phyloP scores from a whole-genome alignment of 2,113 vertebrate species.

The Amblyopsis rosae region DNA sequence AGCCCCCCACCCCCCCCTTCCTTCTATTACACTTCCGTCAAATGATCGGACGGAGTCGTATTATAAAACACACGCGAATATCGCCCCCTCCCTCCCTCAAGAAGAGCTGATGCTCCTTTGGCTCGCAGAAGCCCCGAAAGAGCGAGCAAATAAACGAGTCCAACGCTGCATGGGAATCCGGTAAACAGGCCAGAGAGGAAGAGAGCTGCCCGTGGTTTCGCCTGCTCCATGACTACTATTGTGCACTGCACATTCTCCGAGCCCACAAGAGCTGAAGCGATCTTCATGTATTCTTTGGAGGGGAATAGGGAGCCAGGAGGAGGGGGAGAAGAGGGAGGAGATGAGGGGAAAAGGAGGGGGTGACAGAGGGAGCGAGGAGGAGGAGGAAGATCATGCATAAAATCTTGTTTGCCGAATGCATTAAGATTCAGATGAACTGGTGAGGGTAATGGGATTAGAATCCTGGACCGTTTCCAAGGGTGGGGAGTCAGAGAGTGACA shows the following conservation, averaged over 20 bases:
- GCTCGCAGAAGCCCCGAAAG: conserved; percentile 51
- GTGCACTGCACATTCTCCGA: conserved; percentile 75
- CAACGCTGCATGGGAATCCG: conserved; percentile 72
- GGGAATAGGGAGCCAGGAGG: conserved; percentile 69
- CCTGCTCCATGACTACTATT: conserved; percentile 75
- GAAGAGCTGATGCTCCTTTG: conserved; percentile 31
- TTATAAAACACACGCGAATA: conserved; percentile 3
- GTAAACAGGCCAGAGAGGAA: conserved; percentile 73
- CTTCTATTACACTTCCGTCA: conserved; percentile 41
- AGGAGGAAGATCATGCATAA: conserved; percentile 81
- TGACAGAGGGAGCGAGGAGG: conserved; percentile 60
- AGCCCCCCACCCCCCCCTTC: conserved; percentile 34
- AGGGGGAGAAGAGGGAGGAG: conserved; percentile 43
- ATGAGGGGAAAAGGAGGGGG: conserved; percentile 50
- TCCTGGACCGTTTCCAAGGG: conserved; percentile 77
- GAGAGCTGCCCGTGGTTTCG: conserved; percentile 45
- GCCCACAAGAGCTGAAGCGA: conserved; percentile 76
- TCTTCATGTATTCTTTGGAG: conserved; percentile 74
- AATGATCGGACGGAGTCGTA: conserved; percentile 12
- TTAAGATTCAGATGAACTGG: conserved; percentile 82
- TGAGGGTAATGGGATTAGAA: conserved; percentile 80
- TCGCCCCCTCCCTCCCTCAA: conserved; percentile 29
- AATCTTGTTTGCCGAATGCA: conserved; percentile 82
- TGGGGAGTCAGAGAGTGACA: conserved; percentile 71
- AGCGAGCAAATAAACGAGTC: conserved; percentile 68